Evolutionary conservation across 2,888 invertebrate species (phyloP), one percentile per base, ranked within the genome.

Genomic region (Mimumesa dahlbomi): DNA sequence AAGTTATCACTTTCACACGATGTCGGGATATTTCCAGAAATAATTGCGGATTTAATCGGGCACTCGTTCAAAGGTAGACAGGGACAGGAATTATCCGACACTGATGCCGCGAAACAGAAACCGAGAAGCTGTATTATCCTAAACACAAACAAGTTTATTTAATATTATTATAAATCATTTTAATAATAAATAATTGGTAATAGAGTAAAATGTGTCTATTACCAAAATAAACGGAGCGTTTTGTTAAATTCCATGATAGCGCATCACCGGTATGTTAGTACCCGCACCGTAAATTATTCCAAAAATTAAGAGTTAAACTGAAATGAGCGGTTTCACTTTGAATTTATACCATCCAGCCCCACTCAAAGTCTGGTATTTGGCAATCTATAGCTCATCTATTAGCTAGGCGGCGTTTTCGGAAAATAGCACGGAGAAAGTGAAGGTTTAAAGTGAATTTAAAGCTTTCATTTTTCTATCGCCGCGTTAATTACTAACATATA

Each of bases 271-370:
- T 46, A 22, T 25, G 11, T 48, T 53, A 21, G 22, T 29, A 46
- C 21, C 40, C 2, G 40, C 36, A 14, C 6, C n/a, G 19, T 14
- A 36, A 46, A 40, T 62, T 34, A 22, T 46, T 38, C 29, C 7
- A 22, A 25, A 50, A 34, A 67, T 61, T 29, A 38, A 29, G 50
- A 34, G 56, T 9, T 43, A 4, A 61, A 25, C 64, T 21, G 56
- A 43, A 40, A 48, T 18, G 36, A 53, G 31, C 11, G 21, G 19
- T 40, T 42, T 52, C 40, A 53, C 48, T 53, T 38, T 46, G 53
- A 54, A 45, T 54, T 50, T 64, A 64, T 64, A 64, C 48, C 34
- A 9, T 14, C 9, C 25, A 14, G 31, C 61, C 66, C 61, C 66
- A 50, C 66, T 63, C 36, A 19, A 13, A 13, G 13, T 9, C 46